Percentiles rank a stretch among this genome's conserved stretches.
Evolutionary conservation across 2,113 vertebrate genomes (phyloP).

Genomic region (Deroptyus accipitrinus): DNA sequence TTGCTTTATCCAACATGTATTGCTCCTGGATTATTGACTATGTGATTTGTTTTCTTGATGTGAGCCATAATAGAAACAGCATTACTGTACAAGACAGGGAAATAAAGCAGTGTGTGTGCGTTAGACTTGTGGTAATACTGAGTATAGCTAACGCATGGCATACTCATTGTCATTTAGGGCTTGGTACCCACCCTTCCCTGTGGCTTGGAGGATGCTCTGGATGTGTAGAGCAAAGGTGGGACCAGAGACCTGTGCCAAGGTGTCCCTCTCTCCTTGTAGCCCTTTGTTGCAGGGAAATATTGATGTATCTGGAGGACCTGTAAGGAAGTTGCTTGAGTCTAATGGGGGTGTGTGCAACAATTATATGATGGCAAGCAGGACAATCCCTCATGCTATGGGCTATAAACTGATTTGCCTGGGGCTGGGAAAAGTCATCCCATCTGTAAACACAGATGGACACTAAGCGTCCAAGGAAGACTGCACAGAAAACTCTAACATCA

Average conservation of each 20-base stretch:
- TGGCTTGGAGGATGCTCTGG: neutral
- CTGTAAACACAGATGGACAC: neutral
- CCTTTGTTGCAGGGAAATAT: neutral
- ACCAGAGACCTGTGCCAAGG: neutral
- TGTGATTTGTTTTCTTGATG: conserved; percentile 6
- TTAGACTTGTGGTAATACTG: neutral
- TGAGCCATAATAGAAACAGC: neutral
- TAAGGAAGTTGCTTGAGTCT: neutral
- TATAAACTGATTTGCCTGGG: neutral
- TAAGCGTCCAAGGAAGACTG: accelerated
- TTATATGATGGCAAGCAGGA: neutral
- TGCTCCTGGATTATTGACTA: conserved; percentile 12
- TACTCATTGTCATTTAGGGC: neutral
- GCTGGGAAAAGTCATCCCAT: neutral
- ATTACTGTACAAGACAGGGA: neutral
- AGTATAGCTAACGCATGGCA: neutral
- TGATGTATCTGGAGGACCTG: accelerated
- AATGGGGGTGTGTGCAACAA: neutral
- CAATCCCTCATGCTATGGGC: neutral
- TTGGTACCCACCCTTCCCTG: neutral
- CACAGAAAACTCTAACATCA: neutral
- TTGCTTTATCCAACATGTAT: neutral
- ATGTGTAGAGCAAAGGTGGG: neutral
- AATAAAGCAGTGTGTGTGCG: neutral
- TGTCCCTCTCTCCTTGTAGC: neutral